These are phyloP conservation scores for Echiichthys vipera DNA, from an alignment of 2,797 vertebrate species.

Conservation along the genomic window DNA sequence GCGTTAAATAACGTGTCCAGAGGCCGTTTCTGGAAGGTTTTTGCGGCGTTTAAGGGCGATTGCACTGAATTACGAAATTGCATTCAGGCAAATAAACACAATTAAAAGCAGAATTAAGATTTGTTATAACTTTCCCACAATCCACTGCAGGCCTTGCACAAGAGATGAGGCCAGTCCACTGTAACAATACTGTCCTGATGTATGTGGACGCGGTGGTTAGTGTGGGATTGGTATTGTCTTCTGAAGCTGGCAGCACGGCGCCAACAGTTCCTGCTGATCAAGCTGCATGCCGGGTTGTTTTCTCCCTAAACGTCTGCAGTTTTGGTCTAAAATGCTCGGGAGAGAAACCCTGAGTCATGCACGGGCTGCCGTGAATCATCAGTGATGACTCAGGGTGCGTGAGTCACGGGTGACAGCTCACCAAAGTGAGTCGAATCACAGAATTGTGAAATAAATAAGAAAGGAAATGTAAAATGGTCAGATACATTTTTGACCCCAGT, in stretches of 20 bases:
- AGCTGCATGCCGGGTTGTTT: constrained; percentile 24
- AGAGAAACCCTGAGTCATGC: constrained; percentile 56
- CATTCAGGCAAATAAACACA: constrained; percentile 18
- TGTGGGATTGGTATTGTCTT: constrained; percentile 10
- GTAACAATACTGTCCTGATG: constrained; percentile 1
- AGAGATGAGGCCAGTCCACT: not conserved
- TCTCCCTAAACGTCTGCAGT: not conserved
- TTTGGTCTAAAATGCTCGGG: constrained; percentile 19
- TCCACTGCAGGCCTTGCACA: constrained; percentile 8
- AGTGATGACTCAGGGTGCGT: constrained; percentile 24
- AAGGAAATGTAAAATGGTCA: not conserved
- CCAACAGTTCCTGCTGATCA: constrained; percentile 20
- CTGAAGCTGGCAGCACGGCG: constrained; percentile 5
- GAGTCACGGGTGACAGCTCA: constrained; percentile 35
- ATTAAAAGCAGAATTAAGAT: not conserved
- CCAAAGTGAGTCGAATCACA: not conserved
- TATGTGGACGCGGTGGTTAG: constrained; percentile 44
- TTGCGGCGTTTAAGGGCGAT: constrained; percentile 4
- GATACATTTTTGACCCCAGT: not conserved
- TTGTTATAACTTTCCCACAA: constrained; percentile 10
- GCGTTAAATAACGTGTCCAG: not conserved
- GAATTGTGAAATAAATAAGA: not conserved
- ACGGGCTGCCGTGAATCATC: constrained; percentile 35
- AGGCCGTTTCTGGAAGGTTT: not conserved
- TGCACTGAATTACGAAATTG: constrained; percentile 4